Base-by-base conservation (phyloP, 2,888 invertebrate species). In the Macropis europaea region DNA sequence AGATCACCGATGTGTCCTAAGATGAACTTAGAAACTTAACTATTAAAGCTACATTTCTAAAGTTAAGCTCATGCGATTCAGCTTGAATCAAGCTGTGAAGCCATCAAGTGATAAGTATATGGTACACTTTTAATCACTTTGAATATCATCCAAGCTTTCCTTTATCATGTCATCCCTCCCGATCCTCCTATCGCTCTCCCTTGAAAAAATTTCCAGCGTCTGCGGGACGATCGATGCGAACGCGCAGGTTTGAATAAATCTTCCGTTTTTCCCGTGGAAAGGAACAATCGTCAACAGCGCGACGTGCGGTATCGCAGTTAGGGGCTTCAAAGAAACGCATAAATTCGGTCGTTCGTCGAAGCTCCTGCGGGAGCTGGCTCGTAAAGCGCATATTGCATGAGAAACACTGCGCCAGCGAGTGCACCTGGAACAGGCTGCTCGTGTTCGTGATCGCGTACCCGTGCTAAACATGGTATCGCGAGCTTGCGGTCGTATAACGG, bases 401-500 rank as follows among this genome's bases (percentile, higher is more conserved):
- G 73, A 73, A 40, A 43, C 71, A 66, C 73, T 66, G 73, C 13
- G 13, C 2, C 9, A 26, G 42, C 38, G 50, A 67, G 62, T 64
- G 47, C 67, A 67, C 66, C 67, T 57, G 67, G 67, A 73, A 67
- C 40, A 62, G 61, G 72, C 57, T 48, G 48, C 54, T 56, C 56
- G 69, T 68, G 71, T 67, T 59, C 62, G 61, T 54, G 71, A 71
- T 73, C 71, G 64, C 40, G 64, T 54, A 66, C 53, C 59, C 56
- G 53, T 63, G 60, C 73, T 61, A 53, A 73, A 73, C 73, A 73
- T 26, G 73, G 66, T 71, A 66, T 72, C 72, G 66, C 72, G 73
- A 74, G 68, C 74, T 73, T 74, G 68, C 62, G 70, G 73, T 64
- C 64, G 61, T 73, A 75, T 50, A 64, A 70, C 75, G 75, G 70